A percentile compares a stretch with the other conserved stretches of the same genome.
phyloP scores from a whole-genome alignment of 2,113 vertebrate genomes.

The Calypte anna region DNA sequence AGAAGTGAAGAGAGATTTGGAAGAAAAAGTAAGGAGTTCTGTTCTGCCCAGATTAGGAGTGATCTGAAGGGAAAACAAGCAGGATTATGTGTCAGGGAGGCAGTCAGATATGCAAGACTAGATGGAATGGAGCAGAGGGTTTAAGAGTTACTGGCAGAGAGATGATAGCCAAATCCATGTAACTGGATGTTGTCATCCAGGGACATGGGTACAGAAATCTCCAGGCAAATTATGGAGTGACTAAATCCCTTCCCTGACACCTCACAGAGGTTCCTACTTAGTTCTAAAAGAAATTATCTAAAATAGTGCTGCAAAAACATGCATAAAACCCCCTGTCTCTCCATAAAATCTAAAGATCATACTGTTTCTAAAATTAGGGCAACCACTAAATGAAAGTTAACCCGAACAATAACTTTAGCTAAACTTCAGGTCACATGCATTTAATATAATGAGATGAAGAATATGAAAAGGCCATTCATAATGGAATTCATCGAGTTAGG shows the following conservation, averaged over 20 bases:
- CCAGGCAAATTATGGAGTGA: slow-evolving; percentile 41
- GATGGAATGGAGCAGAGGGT: slow-evolving; percentile 13
- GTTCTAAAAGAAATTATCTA: slow-evolving; percentile 38
- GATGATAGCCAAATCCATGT: slow-evolving; percentile 37
- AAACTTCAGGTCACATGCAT: slow-evolving; percentile 73
- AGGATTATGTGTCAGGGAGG: slow-evolving; percentile 45
- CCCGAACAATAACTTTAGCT: slow-evolving; percentile 75
- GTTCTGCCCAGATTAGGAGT: slow-evolving; percentile 60
- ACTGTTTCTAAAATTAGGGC: slow-evolving; percentile 72
- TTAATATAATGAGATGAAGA: slow-evolving; percentile 75
- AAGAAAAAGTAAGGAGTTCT: slow-evolving; percentile 41
- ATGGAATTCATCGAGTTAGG: slow-evolving; percentile 72
- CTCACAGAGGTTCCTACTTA: slow-evolving; percentile 7
- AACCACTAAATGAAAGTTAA: slow-evolving; percentile 75
- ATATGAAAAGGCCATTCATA: slow-evolving; percentile 77
- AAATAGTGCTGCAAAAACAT: slow-evolving; percentile 56
- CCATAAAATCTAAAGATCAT: slow-evolving; percentile 72
- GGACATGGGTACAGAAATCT: slow-evolving; percentile 31
- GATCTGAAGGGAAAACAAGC: slow-evolving; percentile 61
- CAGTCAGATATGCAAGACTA: slow-evolving; percentile 54
- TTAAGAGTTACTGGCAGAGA: slow-evolving; percentile 63
- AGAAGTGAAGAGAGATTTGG: slow-evolving; percentile 11
- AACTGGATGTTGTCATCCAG: slow-evolving; percentile 51
- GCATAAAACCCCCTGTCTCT: slow-evolving; percentile 40
- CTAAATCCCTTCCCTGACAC: slow-evolving; percentile 40